A percentile compares a stretch with the other conserved stretches of the same genome.
These are phyloP conservation scores for Bursaphelenchus okinawaensis DNA, from an alignment of 2,888 invertebrate genomes.

Conservation along the genomic window DNA sequence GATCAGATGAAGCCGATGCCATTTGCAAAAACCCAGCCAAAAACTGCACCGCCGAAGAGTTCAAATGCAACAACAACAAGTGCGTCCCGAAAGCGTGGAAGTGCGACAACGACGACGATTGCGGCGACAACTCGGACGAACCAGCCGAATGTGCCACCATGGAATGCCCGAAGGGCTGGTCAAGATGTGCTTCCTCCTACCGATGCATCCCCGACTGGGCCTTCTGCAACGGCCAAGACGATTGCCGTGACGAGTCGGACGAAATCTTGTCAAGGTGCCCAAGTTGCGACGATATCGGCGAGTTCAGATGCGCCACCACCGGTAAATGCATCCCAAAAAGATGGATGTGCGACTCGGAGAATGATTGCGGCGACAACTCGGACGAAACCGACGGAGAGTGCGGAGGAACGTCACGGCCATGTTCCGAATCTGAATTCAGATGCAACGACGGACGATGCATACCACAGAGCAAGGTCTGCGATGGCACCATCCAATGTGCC, in stretches of 20 bases:
- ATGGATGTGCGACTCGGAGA: slow-evolving; percentile 85
- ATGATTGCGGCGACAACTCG: slow-evolving; percentile 83
- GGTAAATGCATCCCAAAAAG: slow-evolving; percentile 71
- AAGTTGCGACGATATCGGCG: slow-evolving; percentile 76
- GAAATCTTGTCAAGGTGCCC: slow-evolving; percentile 79
- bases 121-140: slow-evolving; percentile 82
- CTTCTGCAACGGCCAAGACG: slow-evolving; percentile 95
- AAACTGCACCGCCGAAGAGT: slow-evolving; percentile 83
- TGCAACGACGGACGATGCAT: slow-evolving; percentile 76
- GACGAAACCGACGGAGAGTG: slow-evolving; percentile 63
- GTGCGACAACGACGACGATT: slow-evolving; percentile 80
- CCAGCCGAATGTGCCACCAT: slow-evolving; percentile 78
- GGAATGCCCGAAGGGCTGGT: slow-evolving; percentile 91
- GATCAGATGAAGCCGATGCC: slow-evolving; percentile 75
- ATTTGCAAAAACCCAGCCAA: slow-evolving; percentile 66
- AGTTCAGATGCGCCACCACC: slow-evolving; percentile 72
- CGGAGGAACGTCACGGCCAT: slow-evolving; percentile 67
- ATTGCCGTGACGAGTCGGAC: slow-evolving; percentile 79
- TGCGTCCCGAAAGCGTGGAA: slow-evolving; percentile 86
- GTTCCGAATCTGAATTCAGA: slow-evolving; percentile 58
- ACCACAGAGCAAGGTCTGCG: slow-evolving; percentile 87
- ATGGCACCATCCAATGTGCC: slow-evolving; percentile 91
- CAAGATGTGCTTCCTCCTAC: slow-evolving; percentile 78
- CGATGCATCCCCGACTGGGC: slow-evolving; percentile 83
- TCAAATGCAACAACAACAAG: slow-evolving; percentile 82